A percentile compares a stretch with the other conserved stretches of the same genome.
Conservation (phyloP, 1,140 invertebrate genomes). For the Capitella teleta region DNA sequence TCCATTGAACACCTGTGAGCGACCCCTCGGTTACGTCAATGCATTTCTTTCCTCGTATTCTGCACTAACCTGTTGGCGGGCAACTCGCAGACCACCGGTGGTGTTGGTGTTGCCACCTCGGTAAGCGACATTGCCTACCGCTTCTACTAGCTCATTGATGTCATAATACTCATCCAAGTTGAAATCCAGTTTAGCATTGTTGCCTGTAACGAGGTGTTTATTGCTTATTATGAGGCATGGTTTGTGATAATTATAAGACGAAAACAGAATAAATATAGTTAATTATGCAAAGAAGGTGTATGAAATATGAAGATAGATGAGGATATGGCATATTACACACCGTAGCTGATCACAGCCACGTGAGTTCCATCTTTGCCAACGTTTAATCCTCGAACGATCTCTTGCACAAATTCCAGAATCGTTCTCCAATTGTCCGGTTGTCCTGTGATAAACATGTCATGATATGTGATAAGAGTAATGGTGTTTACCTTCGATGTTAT, state of each 20-base stretch:
- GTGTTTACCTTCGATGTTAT: no score
- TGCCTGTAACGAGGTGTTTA: no score
- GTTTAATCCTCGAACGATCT: neutral
- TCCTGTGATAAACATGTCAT: no score
- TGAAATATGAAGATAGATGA: no score
- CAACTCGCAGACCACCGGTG: constrained; percentile 1
- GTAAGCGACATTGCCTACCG: neutral
- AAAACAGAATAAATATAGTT: no score
- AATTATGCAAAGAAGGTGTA: no score
- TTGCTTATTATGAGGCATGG: no score
- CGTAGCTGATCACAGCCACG: neutral
- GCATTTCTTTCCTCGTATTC: no score
- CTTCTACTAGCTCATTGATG: neutral
- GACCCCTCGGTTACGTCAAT: no score
- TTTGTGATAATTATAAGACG: no score
- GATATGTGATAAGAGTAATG: no score
- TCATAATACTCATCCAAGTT: neutral
- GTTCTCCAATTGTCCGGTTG: neutral
- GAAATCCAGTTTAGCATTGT: neutral
- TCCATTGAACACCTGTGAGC: neutral
- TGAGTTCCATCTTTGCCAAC: neutral
- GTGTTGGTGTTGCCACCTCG: constrained; percentile 7
- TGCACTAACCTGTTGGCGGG: neutral
- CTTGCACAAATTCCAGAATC: neutral
- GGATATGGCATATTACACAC: no score